Evolutionary conservation across 1,140 invertebrate species (phyloP).

Genomic region (Epicauta chinensis): DNA sequence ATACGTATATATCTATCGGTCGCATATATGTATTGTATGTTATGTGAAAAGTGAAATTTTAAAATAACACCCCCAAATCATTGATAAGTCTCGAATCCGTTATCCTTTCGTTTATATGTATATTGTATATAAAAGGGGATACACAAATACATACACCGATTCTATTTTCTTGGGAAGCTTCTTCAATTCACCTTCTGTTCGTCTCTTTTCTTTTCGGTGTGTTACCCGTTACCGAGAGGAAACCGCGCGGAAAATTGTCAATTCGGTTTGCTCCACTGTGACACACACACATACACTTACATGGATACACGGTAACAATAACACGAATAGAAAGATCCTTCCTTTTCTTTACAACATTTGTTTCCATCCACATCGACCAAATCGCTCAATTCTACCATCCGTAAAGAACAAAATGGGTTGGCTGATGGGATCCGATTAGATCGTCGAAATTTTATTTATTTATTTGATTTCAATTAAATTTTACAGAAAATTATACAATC

Average conservation of each 20-base stretch:
- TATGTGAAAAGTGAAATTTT: conserved; percentile 29
- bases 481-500: no score
- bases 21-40: no score
- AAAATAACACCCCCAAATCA: conserved; percentile 27
- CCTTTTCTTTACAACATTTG: no score
- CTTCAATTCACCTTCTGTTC: conserved; percentile 20
- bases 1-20: no score
- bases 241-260: conserved; percentile 58
- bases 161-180: conserved; percentile 31
- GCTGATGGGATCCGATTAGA: no score
- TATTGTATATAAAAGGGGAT: no score
- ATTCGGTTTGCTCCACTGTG: conserved; percentile 46
- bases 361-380: no score
- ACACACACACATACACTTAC: conserved; percentile 8
- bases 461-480: no score
- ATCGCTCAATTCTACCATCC: no score
- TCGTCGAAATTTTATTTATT: no score
- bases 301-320: conserved; percentile 33
- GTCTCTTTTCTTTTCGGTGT: conserved; percentile 32
- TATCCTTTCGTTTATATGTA: conserved; percentile 23
- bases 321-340: conserved; percentile 23
- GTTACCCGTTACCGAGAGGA: conserved; percentile 43
- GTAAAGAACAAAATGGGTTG: no score
- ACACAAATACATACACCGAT: conserved; percentile 14
- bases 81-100: conserved; percentile 36